phyloP scores from a whole-genome alignment of 2,113 vertebrate species.

The Todiramphus saurophagus region DNA sequence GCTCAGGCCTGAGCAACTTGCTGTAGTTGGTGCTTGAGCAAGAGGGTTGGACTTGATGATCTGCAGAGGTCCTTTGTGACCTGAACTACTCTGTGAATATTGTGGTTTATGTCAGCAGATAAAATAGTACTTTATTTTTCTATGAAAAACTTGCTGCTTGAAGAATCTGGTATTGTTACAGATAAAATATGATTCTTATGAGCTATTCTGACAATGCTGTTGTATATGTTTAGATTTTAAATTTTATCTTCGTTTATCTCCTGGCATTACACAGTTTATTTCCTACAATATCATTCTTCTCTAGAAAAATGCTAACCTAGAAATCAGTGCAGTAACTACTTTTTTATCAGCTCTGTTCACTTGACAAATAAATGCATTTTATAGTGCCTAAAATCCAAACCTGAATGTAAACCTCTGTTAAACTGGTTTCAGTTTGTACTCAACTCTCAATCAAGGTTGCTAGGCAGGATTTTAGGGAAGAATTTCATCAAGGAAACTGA shows the following conservation, averaged over 20 bases:
- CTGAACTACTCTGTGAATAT: not conserved
- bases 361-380: not conserved
- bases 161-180: not conserved
- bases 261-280: not conserved
- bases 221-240: not conserved
- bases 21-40: not conserved
- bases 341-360: not conserved
- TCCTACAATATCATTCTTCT: not conserved
- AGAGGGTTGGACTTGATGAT: not conserved
- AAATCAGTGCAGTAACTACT: not conserved
- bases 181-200: not conserved
- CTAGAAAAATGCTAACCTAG: not conserved
- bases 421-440: not conserved
- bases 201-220: not conserved
- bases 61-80: not conserved
- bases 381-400: not conserved
- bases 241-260: not conserved
- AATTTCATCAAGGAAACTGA: not conserved
- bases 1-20: not conserved
- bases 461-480: not conserved
- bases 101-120: not conserved
- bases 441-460: not conserved
- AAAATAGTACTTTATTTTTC: not conserved
- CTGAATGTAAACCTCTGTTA: not conserved
- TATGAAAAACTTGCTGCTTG: not conserved